Conservation (phyloP, 2,797 vertebrate genomes). For the Lacerta viridis region DNA sequence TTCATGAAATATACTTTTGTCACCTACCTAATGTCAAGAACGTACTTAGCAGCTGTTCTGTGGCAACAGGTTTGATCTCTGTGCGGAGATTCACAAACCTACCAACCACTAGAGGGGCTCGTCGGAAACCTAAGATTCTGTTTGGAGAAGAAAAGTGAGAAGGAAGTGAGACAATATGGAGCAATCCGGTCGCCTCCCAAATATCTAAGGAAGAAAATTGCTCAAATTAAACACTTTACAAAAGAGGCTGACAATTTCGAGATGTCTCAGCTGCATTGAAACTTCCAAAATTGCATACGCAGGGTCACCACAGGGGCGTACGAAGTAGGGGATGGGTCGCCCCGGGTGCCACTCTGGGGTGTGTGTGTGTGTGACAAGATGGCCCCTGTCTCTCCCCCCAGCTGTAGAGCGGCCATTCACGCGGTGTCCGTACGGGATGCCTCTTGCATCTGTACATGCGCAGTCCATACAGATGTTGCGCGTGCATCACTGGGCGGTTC, state of each 20-base stretch:
- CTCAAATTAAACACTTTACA: not conserved
- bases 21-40: slow-evolving; percentile 93
- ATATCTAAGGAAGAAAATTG: not conserved
- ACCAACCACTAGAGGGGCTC: slow-evolving; percentile 95
- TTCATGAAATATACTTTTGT: not conserved
- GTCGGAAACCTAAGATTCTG: slow-evolving; percentile 96
- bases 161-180: slow-evolving; percentile 19
- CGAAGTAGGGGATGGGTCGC: too few relatives aligned
- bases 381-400: too few relatives aligned
- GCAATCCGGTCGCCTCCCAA: not conserved
- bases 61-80: slow-evolving; percentile 95
- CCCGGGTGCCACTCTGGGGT: too few relatives aligned
- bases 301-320: not conserved
- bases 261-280: not conserved
- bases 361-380: too few relatives aligned
- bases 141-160: slow-evolving; percentile 26
- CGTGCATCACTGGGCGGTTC: too few relatives aligned
- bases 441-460: too few relatives aligned
- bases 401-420: too few relatives aligned
- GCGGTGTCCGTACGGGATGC: too few relatives aligned
- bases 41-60: slow-evolving; percentile 95
- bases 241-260: not conserved
- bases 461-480: too few relatives aligned
- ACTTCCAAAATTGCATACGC: not conserved
- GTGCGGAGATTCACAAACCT: slow-evolving; percentile 93